These are phyloP conservation scores for Tortricodes alternella DNA, from an alignment of 2,888 invertebrate species.

Conservation along the genomic window DNA sequence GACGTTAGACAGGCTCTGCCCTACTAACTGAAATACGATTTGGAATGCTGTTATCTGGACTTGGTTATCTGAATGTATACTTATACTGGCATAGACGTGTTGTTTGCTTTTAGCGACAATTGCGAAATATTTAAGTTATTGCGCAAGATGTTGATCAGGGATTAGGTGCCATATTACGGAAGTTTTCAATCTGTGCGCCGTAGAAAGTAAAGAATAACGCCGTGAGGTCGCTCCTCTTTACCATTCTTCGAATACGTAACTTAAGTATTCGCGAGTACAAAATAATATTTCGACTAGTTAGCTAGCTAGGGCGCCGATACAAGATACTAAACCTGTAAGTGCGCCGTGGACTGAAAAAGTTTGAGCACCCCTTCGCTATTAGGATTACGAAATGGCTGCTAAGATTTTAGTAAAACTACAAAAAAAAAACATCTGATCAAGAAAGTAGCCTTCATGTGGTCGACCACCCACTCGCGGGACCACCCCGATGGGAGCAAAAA, in stretches of 20 bases:
- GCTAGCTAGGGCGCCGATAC: too few relatives aligned
- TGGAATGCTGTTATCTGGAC: constrained; percentile 28
- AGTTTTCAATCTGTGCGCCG: too few relatives aligned
- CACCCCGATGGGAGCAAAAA: constrained; percentile 54
- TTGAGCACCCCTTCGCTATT: too few relatives aligned
- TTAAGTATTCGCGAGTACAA: too few relatives aligned
- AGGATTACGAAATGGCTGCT: constrained; percentile 3
- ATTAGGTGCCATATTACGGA: constrained; percentile 25
- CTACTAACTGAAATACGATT: constrained; percentile 8
- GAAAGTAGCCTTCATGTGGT: constrained; percentile 39
- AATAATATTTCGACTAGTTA: too few relatives aligned
- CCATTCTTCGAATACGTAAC: too few relatives aligned
- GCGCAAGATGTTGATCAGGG: constrained; percentile 27
- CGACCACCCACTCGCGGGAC: constrained; percentile 62
- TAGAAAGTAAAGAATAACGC: too few relatives aligned
- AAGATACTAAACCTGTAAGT: too few relatives aligned
- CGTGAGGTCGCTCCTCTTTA: too few relatives aligned
- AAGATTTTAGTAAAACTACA: constrained; percentile 14
- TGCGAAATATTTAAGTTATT: constrained; percentile 29
- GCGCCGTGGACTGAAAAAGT: too few relatives aligned
- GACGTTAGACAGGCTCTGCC: constrained; percentile 32
- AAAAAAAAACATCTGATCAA: constrained; percentile 18
- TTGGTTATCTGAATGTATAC: constrained; percentile 29
- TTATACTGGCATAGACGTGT: constrained; percentile 23
- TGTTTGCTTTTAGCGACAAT: constrained; percentile 23